Conservation (phyloP, 2,797 vertebrate species). For the Acridotheres tristis region DNA sequence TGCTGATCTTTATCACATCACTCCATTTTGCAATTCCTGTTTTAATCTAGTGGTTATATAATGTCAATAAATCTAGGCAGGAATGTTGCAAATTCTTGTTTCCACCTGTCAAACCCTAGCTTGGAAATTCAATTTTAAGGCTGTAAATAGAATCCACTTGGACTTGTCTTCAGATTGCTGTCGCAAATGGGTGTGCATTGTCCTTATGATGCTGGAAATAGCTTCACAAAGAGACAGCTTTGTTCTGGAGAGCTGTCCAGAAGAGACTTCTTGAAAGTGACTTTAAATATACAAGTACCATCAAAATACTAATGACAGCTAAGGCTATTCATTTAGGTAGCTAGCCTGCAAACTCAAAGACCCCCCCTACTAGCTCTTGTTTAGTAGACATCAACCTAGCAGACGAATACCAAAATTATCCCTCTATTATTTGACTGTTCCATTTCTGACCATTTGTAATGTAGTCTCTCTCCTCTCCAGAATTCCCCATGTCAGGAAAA, state of each 20-base stretch:
- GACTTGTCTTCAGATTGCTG: not conserved
- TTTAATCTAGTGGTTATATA: not conserved
- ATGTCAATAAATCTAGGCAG: not conserved
- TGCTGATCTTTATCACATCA: not conserved
- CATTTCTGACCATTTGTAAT: not conserved
- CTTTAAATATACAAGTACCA: not conserved
- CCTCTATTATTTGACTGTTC: not conserved
- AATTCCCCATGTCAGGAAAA: not conserved
- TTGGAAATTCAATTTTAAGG: not conserved
- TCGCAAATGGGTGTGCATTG: not conserved
- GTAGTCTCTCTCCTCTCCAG: not conserved
- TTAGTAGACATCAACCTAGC: not conserved
- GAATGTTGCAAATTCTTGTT: not conserved
- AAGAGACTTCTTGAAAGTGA: not conserved
- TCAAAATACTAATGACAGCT: not conserved
- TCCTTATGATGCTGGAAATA: not conserved
- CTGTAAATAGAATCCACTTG: not conserved
- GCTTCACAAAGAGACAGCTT: not conserved
- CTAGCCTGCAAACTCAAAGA: not conserved
- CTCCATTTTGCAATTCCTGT: not conserved
- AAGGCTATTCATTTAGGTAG: not conserved
- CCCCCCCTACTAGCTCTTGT: not conserved
- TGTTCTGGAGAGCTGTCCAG: not conserved
- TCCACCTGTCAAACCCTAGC: not conserved
- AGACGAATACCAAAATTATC: not conserved